Evolutionary conservation across 2,888 invertebrate species (phyloP), one percentile per base, ranked within the genome.

Genomic region (Leptinotarsa rubiginosa): DNA sequence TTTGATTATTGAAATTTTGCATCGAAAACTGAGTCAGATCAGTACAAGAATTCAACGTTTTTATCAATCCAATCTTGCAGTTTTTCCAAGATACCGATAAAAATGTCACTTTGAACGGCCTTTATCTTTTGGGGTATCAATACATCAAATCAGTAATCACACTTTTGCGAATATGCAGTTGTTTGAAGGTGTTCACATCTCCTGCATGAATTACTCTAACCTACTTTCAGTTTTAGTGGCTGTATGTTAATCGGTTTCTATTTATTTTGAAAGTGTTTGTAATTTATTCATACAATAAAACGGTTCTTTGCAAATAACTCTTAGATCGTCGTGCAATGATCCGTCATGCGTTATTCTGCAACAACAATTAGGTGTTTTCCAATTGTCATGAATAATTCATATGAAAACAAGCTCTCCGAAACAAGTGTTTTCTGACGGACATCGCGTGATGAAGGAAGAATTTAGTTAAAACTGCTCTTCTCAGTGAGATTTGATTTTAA

Each of bases 231-330:
- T 52, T 74, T 70, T 64, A 66, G 74, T 67, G 62, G 22, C 54
- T 18, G 62, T 70, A 74, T 71, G 74, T 52, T 74, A 68, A 74
- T 70, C 49, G 52, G 65, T 52, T 64, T 72, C 65, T 65, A 73
- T 67, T 72, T 50, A 75, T 47, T 56, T 65, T 47, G 65, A 65
- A 69, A 72, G 69, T 68, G 64, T 65, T 52, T 69, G 49, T 69
- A 75, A 75, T 75, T 66, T 54, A 72, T 69, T 75, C 69, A 56
- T 50, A 71, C 68, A 69, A 65, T 65, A 52, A 47, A 72, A 65
- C 65, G 69, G 59, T 69, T 72, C 47, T 75, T 41, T 66, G 69
- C 49, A 69, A 69, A 59, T 72, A 72, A 25, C 50, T 69, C 71
- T 65, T 47, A 54, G 31, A 62, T 65, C 69, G 59, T 62, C 49